Evolutionary conservation across 2,888 invertebrate genomes (phyloP), one percentile per base, ranked within the genome.

Genomic region (Tipula helvola): DNA sequence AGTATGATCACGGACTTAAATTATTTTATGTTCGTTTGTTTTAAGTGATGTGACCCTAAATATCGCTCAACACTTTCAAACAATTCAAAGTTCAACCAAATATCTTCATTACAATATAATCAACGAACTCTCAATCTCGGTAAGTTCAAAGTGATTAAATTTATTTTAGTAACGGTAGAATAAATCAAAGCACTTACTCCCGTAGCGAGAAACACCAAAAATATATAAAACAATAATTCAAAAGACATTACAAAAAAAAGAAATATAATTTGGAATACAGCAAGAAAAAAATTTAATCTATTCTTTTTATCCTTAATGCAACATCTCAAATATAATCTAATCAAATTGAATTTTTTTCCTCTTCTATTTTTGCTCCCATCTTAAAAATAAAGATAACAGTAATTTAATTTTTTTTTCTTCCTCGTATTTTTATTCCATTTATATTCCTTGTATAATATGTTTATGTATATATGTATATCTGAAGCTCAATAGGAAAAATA

Each of bases 301-400:
- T 71, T 71, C 71, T 71, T 71, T 71, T 71, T 28, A 71, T 71
- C 71, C 71, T 71, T 71, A 71, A 71, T 71, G 71, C 71, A 71
- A 71, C 28, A 71, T 71, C 71, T 71, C 71, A 71, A 71, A 71
- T 10, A 71, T 71, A 71, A 71, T 71, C 71, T 71, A 71, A 71
- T 71, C 71, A 71, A 71, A 71, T 71, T 71, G 71, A 71, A 71
- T 57, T 57, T 57, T 57, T 71, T 71, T 71, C 71, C 10, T 71
- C 71, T 71, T 71, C 28, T 71, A 71, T 71, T 71, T 28, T 71
- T 71, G 71, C 71, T 71, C 71, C 71, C 71, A 28, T 71, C 71
- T 71, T 71, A 71, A 71, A 71, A 71, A 71, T 71, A 71, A 71
- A 71, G 71, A 71, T 71, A 71, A 71, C 71, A 71, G 71, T 71